Evolutionary conservation across 64 coral and sea anemone species (phyloP), one percentile per base, ranked within the genome.

Genomic region (Pachyseris speciosa): DNA sequence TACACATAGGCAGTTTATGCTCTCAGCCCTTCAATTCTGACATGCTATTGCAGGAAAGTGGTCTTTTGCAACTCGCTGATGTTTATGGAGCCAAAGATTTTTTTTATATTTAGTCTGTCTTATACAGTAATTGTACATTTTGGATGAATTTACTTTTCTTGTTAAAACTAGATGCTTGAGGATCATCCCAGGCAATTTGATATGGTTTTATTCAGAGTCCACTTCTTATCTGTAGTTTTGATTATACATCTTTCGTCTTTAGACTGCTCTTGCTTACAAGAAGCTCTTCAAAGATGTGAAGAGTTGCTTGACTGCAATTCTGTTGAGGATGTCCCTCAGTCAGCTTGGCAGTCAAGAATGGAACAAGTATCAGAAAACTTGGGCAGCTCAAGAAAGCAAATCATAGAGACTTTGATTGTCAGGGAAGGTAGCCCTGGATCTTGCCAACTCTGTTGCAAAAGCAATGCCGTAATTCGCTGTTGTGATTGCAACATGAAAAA

Each of bases 401-500:
- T 55, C 20, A 17, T 55, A 17, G 51, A 55, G 51, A 12, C 51
- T 55, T 55, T 55, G 11, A 3, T 55, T 55, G 51, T 55, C 1
- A 78, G 22, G 75, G 75, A 28, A 28, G 45, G 43, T 22, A 25
- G 17, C 28, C 29, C 75, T 30, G 50, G 75, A 78, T 50, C 20
- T 10, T 78, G 75, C 28, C 41, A 78, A 1, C 43, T 19, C 11
- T 78, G 75, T 49, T 30, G 1, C 17, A 49, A 52, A 22, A 75
- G 39, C 13, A 31, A 61, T 88, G 69, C 69, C 58, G 86, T 63
- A 31, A 34, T 73, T 34, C 45, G 49, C 9, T 86, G 84, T 19
- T 27, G 37, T 43, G 63, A 86, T 31, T 86, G 84, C 27, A 43
- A 24, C 24, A 47, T 24, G 38, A 37, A 37, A 43, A 31, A 72